Evolutionary conservation across 2,888 invertebrate genomes (phyloP).

Genomic region (Eupithecia subumbrata): DNA sequence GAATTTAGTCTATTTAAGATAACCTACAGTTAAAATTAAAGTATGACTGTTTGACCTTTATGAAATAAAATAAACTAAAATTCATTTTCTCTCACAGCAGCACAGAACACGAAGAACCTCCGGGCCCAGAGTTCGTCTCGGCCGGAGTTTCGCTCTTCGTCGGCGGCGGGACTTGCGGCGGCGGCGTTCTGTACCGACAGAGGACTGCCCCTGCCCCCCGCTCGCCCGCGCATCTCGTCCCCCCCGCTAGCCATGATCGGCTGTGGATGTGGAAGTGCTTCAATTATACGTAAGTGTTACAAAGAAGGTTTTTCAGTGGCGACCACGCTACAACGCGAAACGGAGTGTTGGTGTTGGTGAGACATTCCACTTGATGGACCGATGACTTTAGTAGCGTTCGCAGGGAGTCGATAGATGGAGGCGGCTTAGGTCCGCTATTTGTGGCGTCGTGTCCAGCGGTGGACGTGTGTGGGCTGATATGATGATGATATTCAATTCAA

Average conservation of each 20-base stretch:
- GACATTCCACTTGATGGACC: background rate
- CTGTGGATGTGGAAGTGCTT: conserved; percentile 88
- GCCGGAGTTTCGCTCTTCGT: conserved; percentile 86
- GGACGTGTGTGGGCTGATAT: background rate
- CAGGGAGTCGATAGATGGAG: background rate
- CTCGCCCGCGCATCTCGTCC: conserved; percentile 83
- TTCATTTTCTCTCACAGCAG: conserved; percentile 44
- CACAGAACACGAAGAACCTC: conserved; percentile 73
- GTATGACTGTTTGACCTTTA: no score
- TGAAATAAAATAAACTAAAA: no score
- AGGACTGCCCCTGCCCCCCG: conserved; percentile 75
- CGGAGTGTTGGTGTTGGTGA: background rate
- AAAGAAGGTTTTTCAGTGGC: background rate
- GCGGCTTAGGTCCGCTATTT: background rate
- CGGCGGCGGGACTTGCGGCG: conserved; percentile 82
- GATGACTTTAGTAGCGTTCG: background rate
- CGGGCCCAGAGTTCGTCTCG: conserved; percentile 84
- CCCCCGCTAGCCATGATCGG: conserved; percentile 84
- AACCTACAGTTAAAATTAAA: no score
- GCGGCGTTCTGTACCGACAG: conserved; percentile 83
- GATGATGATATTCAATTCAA: no score
- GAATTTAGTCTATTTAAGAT: no score
- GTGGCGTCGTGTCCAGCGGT: background rate
- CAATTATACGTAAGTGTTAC: conserved; percentile 84
- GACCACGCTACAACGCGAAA: background rate